Percentiles rank a stretch among this genome's conserved stretches.
These are phyloP conservation scores for Engraulis encrasicolus DNA, from an alignment of 2,113 vertebrate species.

Conservation along the genomic window DNA sequence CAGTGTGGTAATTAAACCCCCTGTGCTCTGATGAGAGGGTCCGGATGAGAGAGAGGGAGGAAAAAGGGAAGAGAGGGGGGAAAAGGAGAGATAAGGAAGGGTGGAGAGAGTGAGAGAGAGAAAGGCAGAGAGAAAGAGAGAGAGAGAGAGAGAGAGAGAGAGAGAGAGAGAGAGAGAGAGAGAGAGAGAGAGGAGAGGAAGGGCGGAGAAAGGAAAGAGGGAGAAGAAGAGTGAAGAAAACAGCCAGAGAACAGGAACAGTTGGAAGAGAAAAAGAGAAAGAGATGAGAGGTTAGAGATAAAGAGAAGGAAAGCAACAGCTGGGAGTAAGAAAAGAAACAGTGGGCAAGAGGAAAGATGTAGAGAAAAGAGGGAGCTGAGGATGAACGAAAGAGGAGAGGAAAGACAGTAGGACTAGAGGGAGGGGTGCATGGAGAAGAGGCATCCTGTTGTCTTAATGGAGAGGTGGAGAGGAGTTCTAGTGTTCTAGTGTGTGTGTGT, in stretches of 20 bases:
- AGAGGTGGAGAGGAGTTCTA: too few relatives aligned
- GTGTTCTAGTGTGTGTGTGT: too few relatives aligned
- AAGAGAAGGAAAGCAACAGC: too few relatives aligned
- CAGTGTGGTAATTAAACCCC: neutral
- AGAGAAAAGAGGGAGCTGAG: neutral
- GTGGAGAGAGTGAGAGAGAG: neutral
- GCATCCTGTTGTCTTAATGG: too few relatives aligned
- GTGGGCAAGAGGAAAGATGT: neutral
- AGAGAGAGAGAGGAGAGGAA: neutral
- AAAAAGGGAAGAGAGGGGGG: neutral
- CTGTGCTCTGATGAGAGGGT: too few relatives aligned
- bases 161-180: neutral
- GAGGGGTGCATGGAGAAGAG: too few relatives aligned
- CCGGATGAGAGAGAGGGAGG: too few relatives aligned
- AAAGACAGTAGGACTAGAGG: too few relatives aligned
- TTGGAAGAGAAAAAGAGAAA: neutral
- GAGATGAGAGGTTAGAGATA: neutral
- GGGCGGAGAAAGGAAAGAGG: neutral
- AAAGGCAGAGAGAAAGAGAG: neutral
- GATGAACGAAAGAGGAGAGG: neutral
- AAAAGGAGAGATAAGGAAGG: neutral
- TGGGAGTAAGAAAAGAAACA: neutral
- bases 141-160: neutral
- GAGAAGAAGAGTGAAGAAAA: too few relatives aligned
- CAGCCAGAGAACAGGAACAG: too few relatives aligned